Evolutionary conservation across 2,888 invertebrate genomes (phyloP), one percentile per base, ranked within the genome.

Genomic region (Trachelus troglodyta): DNA sequence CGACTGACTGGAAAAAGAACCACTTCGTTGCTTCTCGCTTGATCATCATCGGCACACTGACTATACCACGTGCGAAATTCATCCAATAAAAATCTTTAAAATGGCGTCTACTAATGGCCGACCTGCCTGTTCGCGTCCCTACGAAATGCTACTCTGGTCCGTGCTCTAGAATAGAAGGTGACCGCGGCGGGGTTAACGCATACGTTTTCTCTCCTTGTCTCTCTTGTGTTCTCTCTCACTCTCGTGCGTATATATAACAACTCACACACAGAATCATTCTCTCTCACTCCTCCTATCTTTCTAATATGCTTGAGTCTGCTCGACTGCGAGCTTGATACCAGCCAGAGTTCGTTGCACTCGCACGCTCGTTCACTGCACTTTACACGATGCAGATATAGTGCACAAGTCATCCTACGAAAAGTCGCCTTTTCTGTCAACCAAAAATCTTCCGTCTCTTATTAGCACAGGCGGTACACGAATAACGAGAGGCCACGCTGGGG

Each of bases 261-360:
- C 56, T 56, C 56, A 15, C 56, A 56, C 23, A 23, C 9, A 56
- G 23, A 56, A 56, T 56, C 56, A 23, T 56, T 56, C 56, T 56
- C 23, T 56, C 56, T 56, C 15, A 15, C 40, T 40, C 56, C 23
- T 56, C 56, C 56, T 56, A 56, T 56, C 56, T 56, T 56, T 56
- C 56, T 56, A 56, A 56, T 56, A 56, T 56, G 56, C 56, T 23
- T 23, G 56, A 56, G 56, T 23, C 56, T 56, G 56, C 56, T 56
- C 56, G 74, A 78, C 81, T 75, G 75, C 79, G 81, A 81, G 81
- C 82, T 83, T 80, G 80, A 84, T 81, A 83, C 80, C 79, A 82
- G 80, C 80, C 83, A 31, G 81, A 88, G 89, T 89, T 89, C 89
- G 85, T 88, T 89, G 89, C 88, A 87, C 89, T 86, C 88, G 83